A percentile compares a stretch with the other conserved stretches of the same genome.
phyloP scores from a whole-genome alignment of 2,888 invertebrate genomes.

The Hypena proboscidalis region DNA sequence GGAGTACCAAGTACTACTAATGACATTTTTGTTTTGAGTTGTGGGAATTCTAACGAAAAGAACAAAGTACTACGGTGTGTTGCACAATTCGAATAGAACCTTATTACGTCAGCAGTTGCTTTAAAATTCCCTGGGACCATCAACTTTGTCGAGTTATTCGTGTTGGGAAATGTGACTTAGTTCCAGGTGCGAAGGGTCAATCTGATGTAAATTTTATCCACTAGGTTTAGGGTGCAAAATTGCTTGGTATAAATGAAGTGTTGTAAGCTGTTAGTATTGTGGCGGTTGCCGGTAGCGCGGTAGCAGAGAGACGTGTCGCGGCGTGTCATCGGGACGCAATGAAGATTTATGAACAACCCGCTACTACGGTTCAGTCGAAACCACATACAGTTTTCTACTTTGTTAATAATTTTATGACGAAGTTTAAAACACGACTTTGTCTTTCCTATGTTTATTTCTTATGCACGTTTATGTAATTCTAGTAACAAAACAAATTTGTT shows the following conservation, averaged over 20 bases:
- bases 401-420: conserved; percentile 61
- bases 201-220: conserved; percentile 30
- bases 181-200: conserved; percentile 36
- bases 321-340: conserved; percentile 84
- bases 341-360: conserved; percentile 83
- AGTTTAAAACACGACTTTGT: conserved; percentile 50
- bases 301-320: conserved; percentile 83
- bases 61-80: conserved; percentile 69
- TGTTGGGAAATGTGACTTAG: conserved; percentile 65
- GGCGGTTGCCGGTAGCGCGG: conserved; percentile 66
- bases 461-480: conserved; percentile 42
- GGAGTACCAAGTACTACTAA: conserved; percentile 32
- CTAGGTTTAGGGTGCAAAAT: conserved; percentile 39
- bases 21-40: conserved; percentile 58
- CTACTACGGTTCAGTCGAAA: conserved; percentile 67
- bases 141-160: conserved; percentile 62
- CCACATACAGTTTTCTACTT: conserved; percentile 67
- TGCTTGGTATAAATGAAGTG: conserved; percentile 29
- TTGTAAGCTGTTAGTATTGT: conserved; percentile 57
- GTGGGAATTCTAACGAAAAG: conserved; percentile 75
- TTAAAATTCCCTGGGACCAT: conserved; percentile 53
- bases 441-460: conserved; percentile 43
- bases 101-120: conserved; percentile 54
- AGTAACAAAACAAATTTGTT: conserved; percentile 37
- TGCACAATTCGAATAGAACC: conserved; percentile 56